These are phyloP conservation scores for Diplogasteroides magnus DNA, from an alignment of 1,140 invertebrate genomes.

Conservation along the genomic window DNA sequence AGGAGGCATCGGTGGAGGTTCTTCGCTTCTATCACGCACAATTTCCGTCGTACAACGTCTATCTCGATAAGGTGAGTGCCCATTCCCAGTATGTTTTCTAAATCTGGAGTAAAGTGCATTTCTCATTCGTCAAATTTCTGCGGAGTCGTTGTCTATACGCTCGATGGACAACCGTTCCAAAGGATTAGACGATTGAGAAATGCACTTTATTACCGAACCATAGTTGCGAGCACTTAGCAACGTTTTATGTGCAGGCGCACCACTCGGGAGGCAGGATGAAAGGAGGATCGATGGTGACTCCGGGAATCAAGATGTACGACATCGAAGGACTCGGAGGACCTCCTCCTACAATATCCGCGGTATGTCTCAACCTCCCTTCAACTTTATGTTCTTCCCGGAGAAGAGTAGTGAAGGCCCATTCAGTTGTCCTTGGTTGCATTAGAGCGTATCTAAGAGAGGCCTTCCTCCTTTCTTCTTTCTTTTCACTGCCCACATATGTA, in stretches of 20 bases:
- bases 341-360: slow-evolving; percentile 23
- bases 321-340: slow-evolving; percentile 69
- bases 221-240: too few relatives aligned
- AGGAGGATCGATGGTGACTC: slow-evolving; percentile 17
- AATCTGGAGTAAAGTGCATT: too few relatives aligned
- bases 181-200: too few relatives aligned
- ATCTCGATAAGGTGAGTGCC: slow-evolving; percentile 69
- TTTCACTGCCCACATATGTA: too few relatives aligned
- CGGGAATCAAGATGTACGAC: slow-evolving; percentile 85
- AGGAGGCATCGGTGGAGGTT: slow-evolving; percentile 85
- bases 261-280: slow-evolving; percentile 5
- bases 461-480: too few relatives aligned
- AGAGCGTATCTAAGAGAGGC: too few relatives aligned
- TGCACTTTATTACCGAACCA: too few relatives aligned
- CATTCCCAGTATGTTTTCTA: slow-evolving; percentile 5
- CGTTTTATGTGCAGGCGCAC: slow-evolving; percentile 2
- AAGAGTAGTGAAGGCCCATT: too few relatives aligned
- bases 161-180: neutral
- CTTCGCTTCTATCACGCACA: slow-evolving; percentile 90
- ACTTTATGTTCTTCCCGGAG: neutral
- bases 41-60: slow-evolving; percentile 92
- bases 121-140: too few relatives aligned
- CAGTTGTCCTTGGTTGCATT: too few relatives aligned
- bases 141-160: too few relatives aligned
- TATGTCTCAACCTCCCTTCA: neutral